phyloP scores from a whole-genome alignment of 2,797 vertebrate genomes.

The Okamejei kenojei region DNA sequence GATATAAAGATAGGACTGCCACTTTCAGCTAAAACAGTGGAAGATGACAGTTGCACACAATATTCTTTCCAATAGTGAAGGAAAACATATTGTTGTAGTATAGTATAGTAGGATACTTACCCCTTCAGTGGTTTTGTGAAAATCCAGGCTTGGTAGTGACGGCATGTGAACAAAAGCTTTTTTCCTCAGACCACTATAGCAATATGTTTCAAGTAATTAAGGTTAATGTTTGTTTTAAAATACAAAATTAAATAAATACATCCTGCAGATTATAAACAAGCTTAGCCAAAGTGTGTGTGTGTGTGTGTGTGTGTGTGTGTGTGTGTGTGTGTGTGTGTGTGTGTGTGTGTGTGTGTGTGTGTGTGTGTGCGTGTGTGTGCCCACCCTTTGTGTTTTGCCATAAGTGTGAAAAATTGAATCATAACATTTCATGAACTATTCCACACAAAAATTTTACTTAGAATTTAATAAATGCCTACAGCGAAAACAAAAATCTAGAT shows the following conservation, averaged over 20 bases:
- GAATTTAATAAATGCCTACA: not conserved
- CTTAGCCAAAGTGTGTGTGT: too few species aligned
- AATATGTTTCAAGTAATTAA: constrained; percentile 85
- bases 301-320: too few species aligned
- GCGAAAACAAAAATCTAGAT: not conserved
- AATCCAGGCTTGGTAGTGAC: constrained; percentile 84
- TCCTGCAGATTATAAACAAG: too few species aligned
- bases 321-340: too few species aligned
- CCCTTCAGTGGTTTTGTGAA: constrained; percentile 85
- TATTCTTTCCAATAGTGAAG: not conserved
- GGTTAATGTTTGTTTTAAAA: constrained; percentile 45
- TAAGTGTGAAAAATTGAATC: not conserved
- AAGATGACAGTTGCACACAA: not conserved
- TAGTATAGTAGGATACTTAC: constrained; percentile 57
- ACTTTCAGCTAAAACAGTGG: too few species aligned
- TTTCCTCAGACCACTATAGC: constrained; percentile 97
- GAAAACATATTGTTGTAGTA: not conserved
- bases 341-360: too few species aligned
- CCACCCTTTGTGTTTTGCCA: too few species aligned
- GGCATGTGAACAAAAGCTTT: constrained; percentile 95
- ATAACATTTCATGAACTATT: not conserved
- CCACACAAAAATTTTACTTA: not conserved
- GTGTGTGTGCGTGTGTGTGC: too few species aligned
- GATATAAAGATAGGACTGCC: not conserved
- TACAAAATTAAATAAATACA: not conserved